phyloP scores from a whole-genome alignment of 2,113 vertebrate species.

The Oceanodroma tethys region DNA sequence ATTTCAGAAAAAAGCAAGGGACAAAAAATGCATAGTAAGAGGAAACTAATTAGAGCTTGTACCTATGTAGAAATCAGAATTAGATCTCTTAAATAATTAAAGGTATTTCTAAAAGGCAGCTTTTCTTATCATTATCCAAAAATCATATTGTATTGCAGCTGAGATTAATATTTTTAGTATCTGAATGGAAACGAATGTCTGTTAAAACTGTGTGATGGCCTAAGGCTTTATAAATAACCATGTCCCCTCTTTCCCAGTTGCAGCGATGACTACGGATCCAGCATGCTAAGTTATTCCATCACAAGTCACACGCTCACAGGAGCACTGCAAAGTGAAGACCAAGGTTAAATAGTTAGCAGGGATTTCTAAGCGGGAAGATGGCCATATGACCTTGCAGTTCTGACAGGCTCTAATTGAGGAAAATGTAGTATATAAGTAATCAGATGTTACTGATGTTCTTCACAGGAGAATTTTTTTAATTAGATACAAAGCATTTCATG shows the following conservation, averaged over 20 bases:
- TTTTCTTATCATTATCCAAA: neutral
- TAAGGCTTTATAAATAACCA: conserved; percentile 46
- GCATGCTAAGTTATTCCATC: conserved; percentile 14
- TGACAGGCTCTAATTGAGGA: neutral
- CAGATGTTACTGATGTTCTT: neutral
- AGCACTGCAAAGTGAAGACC: conserved; percentile 4
- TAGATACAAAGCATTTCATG: neutral
- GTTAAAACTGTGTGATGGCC: neutral
- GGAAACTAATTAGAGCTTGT: neutral
- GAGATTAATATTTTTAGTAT: conserved; percentile 44
- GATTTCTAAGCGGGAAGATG: neutral
- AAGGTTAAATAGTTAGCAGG: conserved; percentile 44
- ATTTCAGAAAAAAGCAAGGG: neutral
- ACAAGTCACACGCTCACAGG: neutral
- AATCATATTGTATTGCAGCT: neutral
- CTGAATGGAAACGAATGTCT: neutral
- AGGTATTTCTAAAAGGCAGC: neutral
- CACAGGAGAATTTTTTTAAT: neutral
- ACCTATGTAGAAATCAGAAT: neutral
- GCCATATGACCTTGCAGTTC: neutral
- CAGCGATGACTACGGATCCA: neutral
- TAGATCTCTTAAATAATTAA: neutral
- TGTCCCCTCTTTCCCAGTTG: neutral
- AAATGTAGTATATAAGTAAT: neutral
- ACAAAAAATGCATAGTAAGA: neutral